A percentile compares a stretch with the other conserved stretches of the same genome.
These are phyloP conservation scores for Lottia scabra DNA, from an alignment of 2,888 invertebrate species.

Conservation along the genomic window DNA sequence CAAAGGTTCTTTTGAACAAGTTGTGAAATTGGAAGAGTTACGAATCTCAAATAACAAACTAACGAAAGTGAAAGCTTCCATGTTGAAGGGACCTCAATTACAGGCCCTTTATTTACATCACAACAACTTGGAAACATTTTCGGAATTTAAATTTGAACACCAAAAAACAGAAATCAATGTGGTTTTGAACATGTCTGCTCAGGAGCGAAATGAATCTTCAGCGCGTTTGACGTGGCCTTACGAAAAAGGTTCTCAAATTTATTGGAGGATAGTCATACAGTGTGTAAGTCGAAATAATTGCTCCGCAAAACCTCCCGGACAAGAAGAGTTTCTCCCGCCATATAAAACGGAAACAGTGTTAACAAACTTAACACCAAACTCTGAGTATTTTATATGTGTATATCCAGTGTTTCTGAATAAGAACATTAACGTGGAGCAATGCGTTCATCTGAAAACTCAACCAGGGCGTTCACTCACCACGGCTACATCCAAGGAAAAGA, in stretches of 20 bases:
- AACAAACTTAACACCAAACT: conserved; percentile 14
- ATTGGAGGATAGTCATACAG: conserved; percentile 29
- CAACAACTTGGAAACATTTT: conserved; percentile 29
- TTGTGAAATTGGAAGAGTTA: conserved; percentile 24
- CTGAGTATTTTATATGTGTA: conserved; percentile 32
- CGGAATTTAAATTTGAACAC: conserved; percentile 29
- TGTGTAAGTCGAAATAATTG: conserved; percentile 14
- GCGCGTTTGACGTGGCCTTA: conserved; percentile 34
- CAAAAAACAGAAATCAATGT: conserved; percentile 11
- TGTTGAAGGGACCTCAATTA: conserved; percentile 22
- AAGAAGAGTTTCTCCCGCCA: conserved; percentile 23
- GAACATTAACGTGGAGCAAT: conserved; percentile 27
- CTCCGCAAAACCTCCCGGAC: conserved; percentile 12
- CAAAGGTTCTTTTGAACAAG: conserved; percentile 23
- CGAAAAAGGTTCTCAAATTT: conserved; percentile 32
- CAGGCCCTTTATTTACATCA: conserved; percentile 22
- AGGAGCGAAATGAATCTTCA: conserved; percentile 7
- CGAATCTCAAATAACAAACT: conserved; percentile 31
- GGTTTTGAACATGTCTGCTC: conserved; percentile 26
- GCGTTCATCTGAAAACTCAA: conserved; percentile 4
- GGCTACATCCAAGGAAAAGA: not conserved
- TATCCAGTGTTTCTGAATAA: conserved; percentile 29
- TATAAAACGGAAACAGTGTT: conserved; percentile 23
- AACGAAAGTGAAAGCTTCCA: conserved; percentile 13
- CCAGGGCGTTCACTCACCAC: not conserved